Evolutionary conservation across 2,888 invertebrate genomes (phyloP).

Genomic region (Eutolmus rufibarbis): DNA sequence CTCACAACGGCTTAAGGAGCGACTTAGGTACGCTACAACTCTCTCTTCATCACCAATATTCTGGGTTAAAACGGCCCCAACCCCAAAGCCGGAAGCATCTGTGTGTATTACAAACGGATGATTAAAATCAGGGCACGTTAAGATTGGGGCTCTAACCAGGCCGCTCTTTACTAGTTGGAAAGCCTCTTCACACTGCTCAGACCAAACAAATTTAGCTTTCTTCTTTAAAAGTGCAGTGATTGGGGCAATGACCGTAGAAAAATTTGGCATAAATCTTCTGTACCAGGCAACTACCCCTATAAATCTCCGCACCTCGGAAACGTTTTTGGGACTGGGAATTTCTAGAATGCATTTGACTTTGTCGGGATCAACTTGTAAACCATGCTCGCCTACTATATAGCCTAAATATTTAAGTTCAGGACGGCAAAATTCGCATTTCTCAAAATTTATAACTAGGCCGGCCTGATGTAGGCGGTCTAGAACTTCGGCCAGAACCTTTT

Average conservation of each 20-base stretch:
- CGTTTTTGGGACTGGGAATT: conserved; percentile 28
- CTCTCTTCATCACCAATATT: conserved; percentile 8
- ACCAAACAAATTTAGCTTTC: conserved; percentile 10
- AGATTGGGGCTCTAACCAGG: background rate
- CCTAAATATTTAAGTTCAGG: conserved; percentile 36
- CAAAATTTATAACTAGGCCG: background rate
- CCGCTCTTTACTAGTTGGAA: background rate
- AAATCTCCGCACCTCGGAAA: conserved; percentile 28
- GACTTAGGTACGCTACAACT: conserved; percentile 41
- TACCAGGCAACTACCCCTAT: conserved; percentile 44
- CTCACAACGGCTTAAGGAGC: background rate
- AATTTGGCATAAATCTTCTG: conserved; percentile 35
- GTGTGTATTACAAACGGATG: conserved; percentile 30
- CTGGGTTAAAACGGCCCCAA: conserved; percentile 45
- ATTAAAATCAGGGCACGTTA: conserved; percentile 9
- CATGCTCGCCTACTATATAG: conserved; percentile 33
- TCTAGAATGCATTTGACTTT: conserved; percentile 39
- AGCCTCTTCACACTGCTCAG: background rate
- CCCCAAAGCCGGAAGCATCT: conserved; percentile 42
- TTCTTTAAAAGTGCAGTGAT: conserved; percentile 40
- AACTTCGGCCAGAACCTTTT: background rate
- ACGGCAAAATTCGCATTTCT: conserved; percentile 33
- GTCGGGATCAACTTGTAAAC: conserved; percentile 39
- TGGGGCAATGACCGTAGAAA: conserved; percentile 26
- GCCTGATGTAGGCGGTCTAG: background rate